Evolutionary conservation across 2,888 invertebrate species (phyloP).

Genomic region (Calameuta pallipes): DNA sequence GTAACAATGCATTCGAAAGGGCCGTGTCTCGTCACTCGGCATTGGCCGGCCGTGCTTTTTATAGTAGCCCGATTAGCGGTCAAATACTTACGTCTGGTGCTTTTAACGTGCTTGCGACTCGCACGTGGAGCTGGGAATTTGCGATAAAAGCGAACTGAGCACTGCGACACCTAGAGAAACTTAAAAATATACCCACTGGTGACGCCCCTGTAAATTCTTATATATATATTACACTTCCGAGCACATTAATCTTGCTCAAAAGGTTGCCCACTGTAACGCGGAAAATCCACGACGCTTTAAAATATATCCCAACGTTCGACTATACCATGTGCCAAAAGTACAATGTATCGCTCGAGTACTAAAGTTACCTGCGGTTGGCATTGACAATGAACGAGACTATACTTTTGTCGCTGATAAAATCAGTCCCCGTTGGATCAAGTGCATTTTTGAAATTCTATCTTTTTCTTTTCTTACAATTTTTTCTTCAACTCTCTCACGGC

Average conservation of each 20-base stretch:
- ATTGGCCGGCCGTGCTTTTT: not conserved
- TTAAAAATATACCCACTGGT: constrained; percentile 4
- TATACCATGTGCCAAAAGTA: not conserved
- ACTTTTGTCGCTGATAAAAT: not conserved
- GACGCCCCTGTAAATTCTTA: not conserved
- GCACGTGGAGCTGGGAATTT: not conserved
- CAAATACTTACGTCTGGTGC: not conserved
- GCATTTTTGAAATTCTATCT: not conserved
- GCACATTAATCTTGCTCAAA: constrained; percentile 11
- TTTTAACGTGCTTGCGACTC: not conserved
- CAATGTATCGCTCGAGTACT: not conserved
- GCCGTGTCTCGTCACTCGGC: not conserved
- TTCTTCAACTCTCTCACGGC: not conserved
- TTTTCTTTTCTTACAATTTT: not conserved
- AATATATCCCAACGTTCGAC: not conserved
- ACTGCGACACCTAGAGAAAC: not conserved
- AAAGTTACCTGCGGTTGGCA: not conserved
- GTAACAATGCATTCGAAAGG: not conserved
- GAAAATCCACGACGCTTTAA: not conserved
- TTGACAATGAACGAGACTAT: not conserved
- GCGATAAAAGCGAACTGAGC: no score
- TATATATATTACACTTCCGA: constrained; percentile 6
- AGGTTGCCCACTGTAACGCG: not conserved
- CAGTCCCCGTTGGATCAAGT: not conserved
- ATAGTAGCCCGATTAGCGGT: not conserved